Base-by-base conservation (phyloP, 2,113 vertebrate genomes). In the Megaleporinus macrocephalus region DNA sequence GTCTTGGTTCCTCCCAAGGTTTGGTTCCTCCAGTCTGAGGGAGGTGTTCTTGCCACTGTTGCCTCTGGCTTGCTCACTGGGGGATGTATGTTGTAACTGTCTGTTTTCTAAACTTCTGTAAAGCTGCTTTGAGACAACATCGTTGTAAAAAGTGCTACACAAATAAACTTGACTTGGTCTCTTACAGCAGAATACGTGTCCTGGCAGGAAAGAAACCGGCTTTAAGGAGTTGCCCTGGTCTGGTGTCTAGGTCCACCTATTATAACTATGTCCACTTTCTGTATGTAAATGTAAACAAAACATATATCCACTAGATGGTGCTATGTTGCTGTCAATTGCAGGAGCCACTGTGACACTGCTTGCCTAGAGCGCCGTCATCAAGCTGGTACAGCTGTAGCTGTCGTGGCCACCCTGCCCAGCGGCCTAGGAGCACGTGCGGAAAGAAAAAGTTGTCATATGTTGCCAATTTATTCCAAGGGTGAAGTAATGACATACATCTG, bases 391-490 rank as follows among this genome's bases (percentile, higher is more conserved):
- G 66, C 53, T 47, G 53, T 36, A 70, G 66, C 49, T 36, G 55
- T 66, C 41, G n/a, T 30, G 36, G 44, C 18, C 29, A 61, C 27
- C 69, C n/a, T 79, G 36, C 41, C 69, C 57, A 30, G 11, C n/a
- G 59, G n/a, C 55, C 24, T 59, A 59, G 16, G 15, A 57, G 49
- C 78, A 75, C 73, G 74, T 65, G 73, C 82, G n/a, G 77, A 84
- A 24, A 74, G 63, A 74, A 76, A 47, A 80, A 77, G 78, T 83
- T 61, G 36, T 91, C 91, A 85, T 89, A 85, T 91, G 91, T 89
- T 89, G 88, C 83, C 83, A 92, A 93, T 94, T 86, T 86, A 87
- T 80, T 53, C 27, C 0, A 24, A 70, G 76, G 84, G 80, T 88
- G 86, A 90, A 85, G 79, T 91, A 86, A 89, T 76, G 79, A 89